Evolutionary conservation across 2,113 vertebrate genomes (phyloP), one percentile per base, ranked within the genome.

Genomic region (Erinaceus europaeus): DNA sequence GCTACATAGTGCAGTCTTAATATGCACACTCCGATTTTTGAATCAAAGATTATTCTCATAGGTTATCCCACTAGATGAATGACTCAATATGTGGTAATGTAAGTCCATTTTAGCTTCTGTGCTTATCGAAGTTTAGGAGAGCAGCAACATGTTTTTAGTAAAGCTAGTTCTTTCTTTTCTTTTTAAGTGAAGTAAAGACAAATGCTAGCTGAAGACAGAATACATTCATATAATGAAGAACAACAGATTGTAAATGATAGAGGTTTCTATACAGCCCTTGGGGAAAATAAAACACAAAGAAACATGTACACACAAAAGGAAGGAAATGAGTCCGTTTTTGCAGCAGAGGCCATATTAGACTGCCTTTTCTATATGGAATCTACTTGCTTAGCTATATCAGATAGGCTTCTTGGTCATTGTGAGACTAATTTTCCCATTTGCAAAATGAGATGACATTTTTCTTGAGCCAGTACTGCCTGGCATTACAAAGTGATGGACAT

Each of bases 211-310:
- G 75, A 82, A 88, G 73, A 91, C 80, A 88, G 94, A 92, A 94
- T 90, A 91, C 90, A 94, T 78, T 89, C 79, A 80, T 59, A 90
- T 88, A 94, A 88, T 90, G 77, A 92, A 90, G 74, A 87, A 74
- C 86, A 94, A 85, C 94, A 95, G 95, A 95, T 94, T 94, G 94
- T 68, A 84, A 95, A 88, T 81, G 92, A 92, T 68, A 90, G 90
- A 89, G 91, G 91, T 90, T 90, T 91, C 77, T 92, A 71, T 84
- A 95, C 92, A 92, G 76, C 74, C 91, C 79, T 92, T 79, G 52
- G 95, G 91, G 89, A 81, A n/a, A 91, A 92, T 89, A 86, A 93
- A 87, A 74, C 40, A 91, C 32, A 89, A 90, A 89, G 90, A 92
- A 90, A 93, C 78, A 93, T 75, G 71, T 40, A 88, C 61, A 80